Percentiles rank a stretch among this genome's conserved stretches.
These are phyloP conservation scores for Cephonodes hylas DNA, from an alignment of 2,888 invertebrate species.

Conservation along the genomic window DNA sequence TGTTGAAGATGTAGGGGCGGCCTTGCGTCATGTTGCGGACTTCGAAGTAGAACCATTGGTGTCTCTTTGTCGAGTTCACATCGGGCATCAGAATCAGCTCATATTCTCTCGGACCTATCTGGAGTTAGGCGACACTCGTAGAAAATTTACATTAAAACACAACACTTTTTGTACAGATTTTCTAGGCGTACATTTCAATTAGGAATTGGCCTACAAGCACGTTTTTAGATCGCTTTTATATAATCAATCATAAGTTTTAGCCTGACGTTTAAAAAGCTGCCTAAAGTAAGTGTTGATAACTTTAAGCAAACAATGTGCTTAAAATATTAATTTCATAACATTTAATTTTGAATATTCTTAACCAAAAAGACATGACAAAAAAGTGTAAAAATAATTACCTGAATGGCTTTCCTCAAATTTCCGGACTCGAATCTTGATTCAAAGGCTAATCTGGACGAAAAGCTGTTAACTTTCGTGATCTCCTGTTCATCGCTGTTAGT, in stretches of 20 bases:
- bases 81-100: conserved; percentile 92
- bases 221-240: no score
- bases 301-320: no score
- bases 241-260: no score
- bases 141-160: no score
- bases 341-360: no score
- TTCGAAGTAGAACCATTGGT: conserved; percentile 96
- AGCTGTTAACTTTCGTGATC: conserved; percentile 61
- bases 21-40: conserved; percentile 88
- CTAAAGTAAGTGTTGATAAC: no score
- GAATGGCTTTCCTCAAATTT: conserved; percentile 90
- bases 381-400: conserved; percentile 78
- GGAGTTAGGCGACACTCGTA: conserved; percentile 37
- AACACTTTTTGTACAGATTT: no score
- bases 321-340: no score
- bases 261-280: no score
- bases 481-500: conserved; percentile 77
- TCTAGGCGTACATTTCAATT: no score
- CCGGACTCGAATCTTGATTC: conserved; percentile 94
- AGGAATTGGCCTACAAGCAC: no score
- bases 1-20: conserved; percentile 89
- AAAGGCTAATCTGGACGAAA: conserved; percentile 82
- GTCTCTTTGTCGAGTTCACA: conserved; percentile 88
- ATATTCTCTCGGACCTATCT: conserved; percentile 89
- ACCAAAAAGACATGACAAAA: no score